Percentiles rank a stretch among this genome's conserved stretches.
Evolutionary conservation across 2,888 invertebrate genomes (phyloP).

Genomic region (Drosophila gaucha): DNA sequence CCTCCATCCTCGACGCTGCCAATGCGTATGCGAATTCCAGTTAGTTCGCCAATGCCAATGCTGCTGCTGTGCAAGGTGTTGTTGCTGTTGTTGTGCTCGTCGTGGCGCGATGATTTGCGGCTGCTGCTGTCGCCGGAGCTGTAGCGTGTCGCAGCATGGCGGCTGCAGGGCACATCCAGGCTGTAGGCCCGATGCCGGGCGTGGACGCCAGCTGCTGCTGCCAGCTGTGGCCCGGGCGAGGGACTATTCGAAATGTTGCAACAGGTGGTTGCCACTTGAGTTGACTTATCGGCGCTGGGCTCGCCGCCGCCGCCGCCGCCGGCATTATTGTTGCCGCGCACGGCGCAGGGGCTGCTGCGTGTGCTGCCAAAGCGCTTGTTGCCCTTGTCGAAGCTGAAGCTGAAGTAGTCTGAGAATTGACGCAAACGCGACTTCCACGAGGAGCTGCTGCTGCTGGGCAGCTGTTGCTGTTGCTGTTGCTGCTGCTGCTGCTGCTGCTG

Average conservation of each 20-base stretch:
- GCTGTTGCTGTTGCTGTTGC: conserved; percentile 33
- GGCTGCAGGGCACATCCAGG: conserved; percentile 83
- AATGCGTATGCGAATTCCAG: conserved; percentile 36
- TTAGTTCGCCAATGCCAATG: conserved; percentile 2
- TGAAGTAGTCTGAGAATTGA: conserved; percentile 84
- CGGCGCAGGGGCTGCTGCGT: conserved; percentile 82
- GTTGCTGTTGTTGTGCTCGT: conserved; percentile 83
- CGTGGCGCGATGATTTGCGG: conserved; percentile 83
- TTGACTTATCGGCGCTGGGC: background rate
- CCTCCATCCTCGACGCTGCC: conserved; percentile 77
- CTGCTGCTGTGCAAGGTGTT: conserved; percentile 83
- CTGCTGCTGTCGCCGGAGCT: conserved; percentile 84
- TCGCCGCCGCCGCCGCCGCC: conserved; percentile 4
- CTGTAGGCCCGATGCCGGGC: conserved; percentile 83
- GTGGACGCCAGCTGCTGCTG: conserved; percentile 36
- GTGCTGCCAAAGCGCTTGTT: conserved; percentile 83
- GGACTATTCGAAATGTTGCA: conserved; percentile 83
- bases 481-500: conserved; percentile 38
- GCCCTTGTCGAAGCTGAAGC: conserved; percentile 84
- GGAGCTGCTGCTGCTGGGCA: conserved; percentile 48
- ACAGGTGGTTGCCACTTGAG: conserved; percentile 55
- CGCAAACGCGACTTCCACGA: conserved; percentile 84
- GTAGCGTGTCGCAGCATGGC: conserved; percentile 73
- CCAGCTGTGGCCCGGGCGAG: conserved; percentile 55
- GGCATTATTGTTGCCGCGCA: conserved; percentile 70